Base-by-base conservation (phyloP, 2,113 vertebrate genomes). In the Galeopterus variegatus region DNA sequence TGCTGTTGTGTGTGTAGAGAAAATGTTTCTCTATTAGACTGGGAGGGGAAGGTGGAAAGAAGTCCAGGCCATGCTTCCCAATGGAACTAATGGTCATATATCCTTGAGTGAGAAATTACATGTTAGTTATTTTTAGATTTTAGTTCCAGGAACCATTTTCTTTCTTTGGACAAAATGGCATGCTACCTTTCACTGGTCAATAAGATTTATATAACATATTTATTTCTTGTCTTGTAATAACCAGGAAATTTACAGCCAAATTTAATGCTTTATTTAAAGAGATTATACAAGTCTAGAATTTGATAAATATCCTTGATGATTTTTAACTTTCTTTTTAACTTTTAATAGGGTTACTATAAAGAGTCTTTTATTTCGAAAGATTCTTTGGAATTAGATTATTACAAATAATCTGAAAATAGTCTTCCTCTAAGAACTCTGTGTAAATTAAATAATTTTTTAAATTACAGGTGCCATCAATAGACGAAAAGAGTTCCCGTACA, bases 401-500 rank as follows among this genome's bases (percentile, higher is more conserved):
- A 15, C 73, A 80, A 94, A 90, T 86, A 87, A 65, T 48, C 19
- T 94, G 28, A 15, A 86, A 91, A 48, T 79, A 72, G 58, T 87
- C 45, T 54, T 89, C 31, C 45, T 26, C 67, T 62, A 58, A 93
- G 21, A 93, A 77, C 23, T 72, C 41, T 88, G 23, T 26, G 10
- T 67, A 95, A 96, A 94, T 82, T 7, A 56, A 76, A 67, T 41
- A 12, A 3, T 52, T 33, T 97, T 81, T 95, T 96, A 41, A 83
- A 97, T 97, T 97, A 10, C 18, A 99, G 99, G 99, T 14, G 48
- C 36, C 1, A 12, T 98, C 28, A 98, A 50, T 36, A 99, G 98
- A 95, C 89, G 98, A 88, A 98, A 99, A 88, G 98, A 98, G 82
- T 98, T 99, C 69, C 98, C 98, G 90, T 99, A 99, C 97, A 98